Evolutionary conservation across 2,888 invertebrate species (phyloP), one percentile per base, ranked within the genome.

Genomic region (Hetaerina titia): DNA sequence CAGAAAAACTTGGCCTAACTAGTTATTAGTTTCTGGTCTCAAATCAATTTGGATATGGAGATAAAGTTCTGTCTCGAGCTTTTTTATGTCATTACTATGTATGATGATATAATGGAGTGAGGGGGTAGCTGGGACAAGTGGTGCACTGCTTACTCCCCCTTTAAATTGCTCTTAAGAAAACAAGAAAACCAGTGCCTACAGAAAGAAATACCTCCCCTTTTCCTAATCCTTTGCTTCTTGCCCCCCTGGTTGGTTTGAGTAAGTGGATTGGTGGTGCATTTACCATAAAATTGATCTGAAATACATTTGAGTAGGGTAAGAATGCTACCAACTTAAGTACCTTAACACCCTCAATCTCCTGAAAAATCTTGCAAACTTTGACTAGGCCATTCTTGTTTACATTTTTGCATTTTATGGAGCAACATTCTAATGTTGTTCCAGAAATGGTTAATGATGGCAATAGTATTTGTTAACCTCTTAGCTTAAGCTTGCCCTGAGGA

Each of bases 401-500:
- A 74, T 81, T 90, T 95, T 88, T 94, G 94, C 90, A 90, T 94
- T 90, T 94, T 94, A 81, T 95, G 94, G 95, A 81, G 22, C 69
- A 94, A 90, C 81, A 90, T 81, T 94, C 81, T 31, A 64, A 87
- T n/a, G 60, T 88, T 95, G 58, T 60, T 64, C 94, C 89, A 94
- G 90, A 89, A 95, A 95, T 94, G 90, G 94, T 94, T 90, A 87
- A 95, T 95, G 89, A 94, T 90, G 95, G 95, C 95, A 95, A 95
- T 95, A 95, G 95, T 95, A 94, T 95, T 95, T 95, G 95, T 95
- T 95, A 95, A 94, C 95, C 95, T 94, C 63, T 25, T 94, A 94
- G 95, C 90, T 90, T 87, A 88, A 94, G 94, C 89, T 95, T 89
- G 94, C 89, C 89, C 88, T 89, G 94, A 74, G 92, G 74, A 95